Base-by-base conservation (phyloP, 2,888 invertebrate species). In the Odontothrips loti region DNA sequence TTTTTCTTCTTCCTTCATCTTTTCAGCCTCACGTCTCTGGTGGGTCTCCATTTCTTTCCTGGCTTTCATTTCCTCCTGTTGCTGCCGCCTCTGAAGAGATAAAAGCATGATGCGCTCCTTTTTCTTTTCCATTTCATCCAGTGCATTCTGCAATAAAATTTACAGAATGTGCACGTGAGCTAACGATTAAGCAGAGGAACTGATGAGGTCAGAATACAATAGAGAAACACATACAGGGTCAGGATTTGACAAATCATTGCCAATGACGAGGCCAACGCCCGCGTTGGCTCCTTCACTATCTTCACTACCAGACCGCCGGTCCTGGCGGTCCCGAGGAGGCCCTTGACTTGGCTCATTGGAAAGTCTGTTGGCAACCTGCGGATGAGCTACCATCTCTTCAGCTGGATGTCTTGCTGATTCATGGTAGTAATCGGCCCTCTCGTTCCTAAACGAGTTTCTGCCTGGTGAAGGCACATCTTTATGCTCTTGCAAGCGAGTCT, bases 71-170 rank as follows among this genome's bases (percentile, higher is more conserved):
- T 95, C 95, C 87, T 98, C 98, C 85, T 95, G 96, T 84, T 96
- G 94, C 87, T 96, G 96, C 84, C 95, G 93, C 85, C 98, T 91
- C 87, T 96, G 96, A 85, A 96, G 89, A 17, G 97, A 97, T 86
- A 95, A 89, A 87, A 96, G 88, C 92, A 97, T 93, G 83, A 98
- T 95, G 84, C 93, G 93, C 87, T 97, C 96, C 86, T 97, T 97
- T 87, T 95, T 97, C 83, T 93, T 92, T 87, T 96, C 96, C 94
- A 97, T 96, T 88, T 97, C 96, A 84, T 96, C 95, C 81, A 95
- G 91, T 11, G 93, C 92, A 86, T 92, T 93, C 96, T 96, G 87
- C 80, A 82, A 81, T 48, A 15, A 80, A 68, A 80, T 51, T 27
- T 82, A 82, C 68, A 47, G 34, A 48, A 27, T 58, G 80, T 78